Evolutionary conservation across 2,797 vertebrate species (phyloP), one percentile per base, ranked within the genome.

Genomic region (Poeciliopsis paucimaculata): DNA sequence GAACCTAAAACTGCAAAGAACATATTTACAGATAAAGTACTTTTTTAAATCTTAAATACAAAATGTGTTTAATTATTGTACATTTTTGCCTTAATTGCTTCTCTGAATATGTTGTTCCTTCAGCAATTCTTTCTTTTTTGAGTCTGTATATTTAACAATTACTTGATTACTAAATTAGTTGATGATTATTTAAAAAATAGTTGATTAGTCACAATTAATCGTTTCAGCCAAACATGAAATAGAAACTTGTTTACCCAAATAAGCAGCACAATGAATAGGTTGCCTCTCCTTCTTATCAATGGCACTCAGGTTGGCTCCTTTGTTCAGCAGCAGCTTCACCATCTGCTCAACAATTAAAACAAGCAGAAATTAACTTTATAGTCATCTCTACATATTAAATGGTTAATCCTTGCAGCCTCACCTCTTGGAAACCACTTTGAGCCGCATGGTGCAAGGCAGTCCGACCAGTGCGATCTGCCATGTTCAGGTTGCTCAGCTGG

Each of bases 261-360:
- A 98, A 79, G 98, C 97, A 28, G 98, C 97, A 96, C 97, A 98
- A 94, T 99, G 98, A 89, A 99, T 95, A 73, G 98, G 96, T 90
- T 98, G 97, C 76, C 98, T 95, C 77, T 98, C 97, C 93, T 97
- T 99, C 93, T 98, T 98, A 94, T 99, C 98, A 26, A 97, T 98
- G 86, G 97, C 97, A 86, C 96, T 97, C 93, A 98, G 94, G 92
- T 97, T 97, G 92, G 98, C 97, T 82, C 98, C 98, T 93, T 97
- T 98, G 94, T 97, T 99, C 91, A 99, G 93, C 82, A 99, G 96
- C 94, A 99, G 90, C 89, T 97, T 97, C 89, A 99, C 97, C 93
- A 97, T 99, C 98, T 99, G 72, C 1, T 53, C 80, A 4, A 77
- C 3, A 73, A 62, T 62, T 51, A 36, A 5, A 4, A 36, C 9